Evolutionary conservation across 2,113 vertebrate genomes (phyloP), one percentile per base, ranked within the genome.

Genomic region (Toxotes chatareus): DNA sequence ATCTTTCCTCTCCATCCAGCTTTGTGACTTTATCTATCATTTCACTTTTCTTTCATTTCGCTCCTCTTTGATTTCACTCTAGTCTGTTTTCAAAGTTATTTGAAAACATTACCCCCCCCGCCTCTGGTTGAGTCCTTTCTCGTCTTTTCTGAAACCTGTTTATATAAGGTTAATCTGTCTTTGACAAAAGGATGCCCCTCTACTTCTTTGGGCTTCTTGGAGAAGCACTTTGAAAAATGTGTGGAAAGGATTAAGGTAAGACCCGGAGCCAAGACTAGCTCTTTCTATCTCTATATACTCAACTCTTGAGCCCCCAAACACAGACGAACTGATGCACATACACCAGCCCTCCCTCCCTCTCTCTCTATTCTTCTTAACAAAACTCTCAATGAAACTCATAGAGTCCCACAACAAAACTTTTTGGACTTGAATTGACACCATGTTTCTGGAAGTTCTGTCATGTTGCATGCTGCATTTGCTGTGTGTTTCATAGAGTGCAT

Each of bases 191-290:
- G 79, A 86, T 91, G 86, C 74, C 86, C 85, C 79, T 86, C 53
- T 88, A 80, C 81, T 86, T 91, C 77, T 88, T 86, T 81, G 76
- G 73, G 79, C 77, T 61, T 91, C 85, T 84, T 73, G 76, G 76
- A 86, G 79, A 88, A 90, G 66, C 32, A 40, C 90, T 92, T 90
- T 89, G 83, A 88, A 92, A 91, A 93, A 87, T 86, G 79, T 90
- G 87, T 84, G 90, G 86, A 87, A 88, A 78, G 87, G 92, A 94
- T 94, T 92, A 93, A 91, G 89, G 89, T 94, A 94, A 93, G 86
- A 93, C 88, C 87, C 27, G 21, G 53, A 85, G 84, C 88, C 84
- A 83, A 64, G 82, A 88, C 83, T 82, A 83, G 84, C 80, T 89
- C 75, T 80, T 85, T 89, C 86, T 84, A 85, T 92, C 76, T 76